Evolutionary conservation across 2,797 vertebrate genomes (phyloP).

Genomic region (Enteromius viviparus): DNA sequence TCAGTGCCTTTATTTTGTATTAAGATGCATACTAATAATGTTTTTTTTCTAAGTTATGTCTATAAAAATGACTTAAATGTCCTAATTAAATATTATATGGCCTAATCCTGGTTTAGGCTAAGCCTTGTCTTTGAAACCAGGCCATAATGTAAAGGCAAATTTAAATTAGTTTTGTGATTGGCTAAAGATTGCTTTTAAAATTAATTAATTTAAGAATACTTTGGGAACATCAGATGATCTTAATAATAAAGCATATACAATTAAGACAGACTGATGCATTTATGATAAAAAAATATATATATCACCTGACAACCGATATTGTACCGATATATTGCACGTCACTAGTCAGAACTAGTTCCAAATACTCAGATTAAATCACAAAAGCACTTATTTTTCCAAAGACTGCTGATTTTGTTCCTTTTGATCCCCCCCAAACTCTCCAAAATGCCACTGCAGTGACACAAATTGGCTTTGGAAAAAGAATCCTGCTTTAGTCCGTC

Average conservation of each 20-base stretch:
- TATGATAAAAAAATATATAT: too few species aligned
- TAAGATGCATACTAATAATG: too few species aligned
- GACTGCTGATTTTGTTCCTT: not conserved
- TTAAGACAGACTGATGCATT: not conserved
- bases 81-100: too few species aligned
- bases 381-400: not conserved
- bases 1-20: too few species aligned
- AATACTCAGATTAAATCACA: not conserved
- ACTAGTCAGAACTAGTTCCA: not conserved
- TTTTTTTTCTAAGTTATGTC: too few species aligned
- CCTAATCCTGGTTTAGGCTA: too few species aligned
- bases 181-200: too few species aligned
- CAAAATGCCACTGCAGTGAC: not conserved
- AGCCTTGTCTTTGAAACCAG: too few species aligned
- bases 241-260: not conserved
- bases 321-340: not conserved
- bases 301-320: not conserved
- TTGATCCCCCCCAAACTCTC: not conserved
- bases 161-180: not conserved
- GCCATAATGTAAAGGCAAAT: not conserved
- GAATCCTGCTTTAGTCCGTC: not conserved
- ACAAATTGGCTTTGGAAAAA: slow-evolving; percentile 2
- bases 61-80: too few species aligned
- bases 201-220: not conserved
- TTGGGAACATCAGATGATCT: not conserved